Evolutionary conservation across 2,888 invertebrate species (phyloP), one percentile per base, ranked within the genome.

Genomic region (Choreutis nemorana): DNA sequence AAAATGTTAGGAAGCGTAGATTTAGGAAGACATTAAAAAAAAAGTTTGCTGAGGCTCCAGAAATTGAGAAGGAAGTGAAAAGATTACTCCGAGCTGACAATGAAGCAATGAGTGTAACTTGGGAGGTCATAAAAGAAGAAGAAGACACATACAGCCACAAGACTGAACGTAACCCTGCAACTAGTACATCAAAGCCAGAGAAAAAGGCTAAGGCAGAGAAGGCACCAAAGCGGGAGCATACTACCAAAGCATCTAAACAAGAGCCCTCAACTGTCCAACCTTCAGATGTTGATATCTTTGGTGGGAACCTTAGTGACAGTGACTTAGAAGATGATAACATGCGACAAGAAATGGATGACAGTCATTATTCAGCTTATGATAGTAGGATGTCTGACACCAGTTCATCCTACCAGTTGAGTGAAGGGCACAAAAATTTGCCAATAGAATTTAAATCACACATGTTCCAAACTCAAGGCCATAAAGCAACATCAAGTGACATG

Each of bases 41-140:
- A 64, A 99, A 98, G 68, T 94, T 91, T 68, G 93, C 94, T 1
- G 97, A 97, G 68, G 94, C 95, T 13, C 97, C 97, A 1, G 97
- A 98, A 77, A 95, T 97, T 40, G 98, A 99, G 57, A 97, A 97
- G 60, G 98, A 99, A 78, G 94, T 99, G 0, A 96, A 97, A 59
- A 82, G 96, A 21, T 72, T 99, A 31, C 77, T 99, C 5, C 81
- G 96, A 39, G 89, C 89, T 18, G 97, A 97, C 56, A 94, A 94
- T 55, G 97, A 97, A 59, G 97, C 97, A 1, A 89, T 89, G 0
- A 86, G 86, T 51, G 89, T 94, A 0, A 88, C 87, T 35, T 95
- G 90, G 87, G 94, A 96, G 56, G 87, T 95, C 0, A 87, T 94
- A 11, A 90, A 89, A 48, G 94, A 94, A 62, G 93, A 94, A 50